Percentiles rank a stretch among this genome's conserved stretches.
These are phyloP conservation scores for Listronotus oregonensis DNA, from an alignment of 1,140 invertebrate species.

Conservation along the genomic window DNA sequence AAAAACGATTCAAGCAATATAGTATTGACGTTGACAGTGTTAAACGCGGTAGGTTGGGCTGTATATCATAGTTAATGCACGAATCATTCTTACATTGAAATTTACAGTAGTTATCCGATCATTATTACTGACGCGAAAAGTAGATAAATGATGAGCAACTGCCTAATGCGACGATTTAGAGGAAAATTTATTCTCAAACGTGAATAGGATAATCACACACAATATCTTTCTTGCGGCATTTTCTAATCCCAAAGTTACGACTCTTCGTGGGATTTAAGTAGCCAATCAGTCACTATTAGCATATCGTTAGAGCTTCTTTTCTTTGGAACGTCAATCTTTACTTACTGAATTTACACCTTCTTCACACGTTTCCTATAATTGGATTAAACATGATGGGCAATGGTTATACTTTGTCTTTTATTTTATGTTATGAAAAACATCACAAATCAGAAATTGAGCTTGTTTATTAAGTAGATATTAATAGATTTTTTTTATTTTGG, in stretches of 20 bases:
- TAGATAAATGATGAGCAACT: conserved; percentile 14
- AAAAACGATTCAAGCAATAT: too few species aligned
- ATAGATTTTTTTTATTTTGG: too few species aligned
- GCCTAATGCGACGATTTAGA: conserved; percentile 10
- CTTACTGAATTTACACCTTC: not conserved
- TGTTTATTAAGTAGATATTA: too few species aligned
- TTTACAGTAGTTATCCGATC: conserved; percentile 14
- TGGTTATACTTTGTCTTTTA: too few species aligned
- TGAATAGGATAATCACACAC: conserved; percentile 12
- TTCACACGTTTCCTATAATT: too few species aligned
- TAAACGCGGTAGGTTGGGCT: too few species aligned
- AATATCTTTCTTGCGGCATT: conserved; percentile 13
- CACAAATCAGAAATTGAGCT: too few species aligned
- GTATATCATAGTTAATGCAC: not conserved
- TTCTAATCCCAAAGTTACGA: conserved; percentile 11
- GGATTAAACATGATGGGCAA: too few species aligned
- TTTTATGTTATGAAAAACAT: too few species aligned
- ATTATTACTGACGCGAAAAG: conserved; percentile 14
- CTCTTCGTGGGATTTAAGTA: conserved; percentile 11
- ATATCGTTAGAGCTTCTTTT: conserved; percentile 4
- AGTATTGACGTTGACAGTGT: too few species aligned
- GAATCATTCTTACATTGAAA: not conserved
- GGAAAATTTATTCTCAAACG: conserved; percentile 8
- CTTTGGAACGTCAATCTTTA: conserved; percentile 8
- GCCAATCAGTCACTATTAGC: conserved; percentile 16